phyloP scores from a whole-genome alignment of 2,113 vertebrate genomes.

The Pantherophis guttatus region DNA sequence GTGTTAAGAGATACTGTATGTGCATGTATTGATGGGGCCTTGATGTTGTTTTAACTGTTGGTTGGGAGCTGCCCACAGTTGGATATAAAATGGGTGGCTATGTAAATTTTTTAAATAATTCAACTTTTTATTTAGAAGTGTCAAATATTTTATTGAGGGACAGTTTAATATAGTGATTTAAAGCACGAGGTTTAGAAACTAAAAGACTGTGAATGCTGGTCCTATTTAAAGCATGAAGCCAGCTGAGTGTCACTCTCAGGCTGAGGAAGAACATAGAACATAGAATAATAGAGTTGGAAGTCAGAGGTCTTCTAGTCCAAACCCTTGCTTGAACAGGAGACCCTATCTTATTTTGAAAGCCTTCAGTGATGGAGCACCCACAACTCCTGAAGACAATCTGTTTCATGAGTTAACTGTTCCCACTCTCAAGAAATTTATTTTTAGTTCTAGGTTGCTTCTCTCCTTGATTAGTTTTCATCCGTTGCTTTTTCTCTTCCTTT shows the following conservation, averaged over 20 bases:
- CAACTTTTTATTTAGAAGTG: constrained; percentile 1
- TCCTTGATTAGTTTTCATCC: background rate
- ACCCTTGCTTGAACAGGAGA: no score
- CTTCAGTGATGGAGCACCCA: background rate
- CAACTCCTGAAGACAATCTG: background rate
- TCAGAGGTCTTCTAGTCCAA: no score
- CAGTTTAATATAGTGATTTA: background rate
- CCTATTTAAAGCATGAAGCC: background rate
- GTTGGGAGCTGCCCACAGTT: no score
- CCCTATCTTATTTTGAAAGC: background rate
- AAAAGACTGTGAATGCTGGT: background rate
- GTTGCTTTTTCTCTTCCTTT: background rate
- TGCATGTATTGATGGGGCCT: no score
- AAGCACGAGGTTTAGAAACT: background rate
- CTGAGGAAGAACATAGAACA: background rate
- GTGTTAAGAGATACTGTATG: no score
- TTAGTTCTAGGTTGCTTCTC: background rate
- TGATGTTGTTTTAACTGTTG: no score
- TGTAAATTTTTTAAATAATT: no score
- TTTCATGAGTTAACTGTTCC: background rate
- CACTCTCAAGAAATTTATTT: background rate
- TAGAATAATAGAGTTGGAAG: no score
- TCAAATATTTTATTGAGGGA: background rate
- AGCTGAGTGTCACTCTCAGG: background rate
- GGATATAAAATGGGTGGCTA: no score